Evolutionary conservation across 2,888 invertebrate genomes (phyloP).

Genomic region (Boloria selene): DNA sequence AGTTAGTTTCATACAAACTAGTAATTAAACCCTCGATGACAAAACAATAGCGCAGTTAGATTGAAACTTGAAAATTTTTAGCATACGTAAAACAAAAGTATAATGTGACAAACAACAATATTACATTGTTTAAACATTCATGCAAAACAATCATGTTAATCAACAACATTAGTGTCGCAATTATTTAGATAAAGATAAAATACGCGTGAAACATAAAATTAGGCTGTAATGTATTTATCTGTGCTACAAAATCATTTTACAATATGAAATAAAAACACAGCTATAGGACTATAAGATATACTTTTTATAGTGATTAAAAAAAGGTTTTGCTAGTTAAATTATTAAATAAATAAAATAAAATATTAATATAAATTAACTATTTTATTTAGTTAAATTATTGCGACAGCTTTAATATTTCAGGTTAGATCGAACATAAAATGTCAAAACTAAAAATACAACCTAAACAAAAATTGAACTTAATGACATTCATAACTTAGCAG

Average conservation of each 20-base stretch:
- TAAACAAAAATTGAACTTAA: constrained; percentile 27
- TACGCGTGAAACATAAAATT: too few relatives aligned
- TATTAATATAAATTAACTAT: too few relatives aligned
- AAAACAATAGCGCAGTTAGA: constrained; percentile 8
- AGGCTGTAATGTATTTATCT: constrained; percentile 1
- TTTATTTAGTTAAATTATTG: constrained; percentile 38
- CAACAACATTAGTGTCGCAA: constrained; percentile 43
- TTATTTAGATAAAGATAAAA: too few relatives aligned
- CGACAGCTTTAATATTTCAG: constrained; percentile 32
- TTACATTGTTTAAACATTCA: constrained; percentile 41
- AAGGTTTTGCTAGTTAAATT: constrained; percentile 28
- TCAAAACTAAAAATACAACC: constrained; percentile 35
- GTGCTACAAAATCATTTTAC: constrained; percentile 2
- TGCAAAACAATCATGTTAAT: constrained; percentile 56
- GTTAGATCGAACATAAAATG: constrained; percentile 34
- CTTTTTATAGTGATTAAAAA: not conserved
- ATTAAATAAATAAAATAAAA: too few relatives aligned
- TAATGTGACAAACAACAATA: constrained; percentile 7
- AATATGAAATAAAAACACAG: not conserved
- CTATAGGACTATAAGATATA: not conserved
- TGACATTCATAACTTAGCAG: constrained; percentile 24
- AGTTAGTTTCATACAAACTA: constrained; percentile 12
- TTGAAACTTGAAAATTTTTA: not conserved
- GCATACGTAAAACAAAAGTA: constrained; percentile 5
- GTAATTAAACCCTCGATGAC: not conserved